Base-by-base conservation (phyloP, 2,888 invertebrate genomes). In the Morpho deidamia region DNA sequence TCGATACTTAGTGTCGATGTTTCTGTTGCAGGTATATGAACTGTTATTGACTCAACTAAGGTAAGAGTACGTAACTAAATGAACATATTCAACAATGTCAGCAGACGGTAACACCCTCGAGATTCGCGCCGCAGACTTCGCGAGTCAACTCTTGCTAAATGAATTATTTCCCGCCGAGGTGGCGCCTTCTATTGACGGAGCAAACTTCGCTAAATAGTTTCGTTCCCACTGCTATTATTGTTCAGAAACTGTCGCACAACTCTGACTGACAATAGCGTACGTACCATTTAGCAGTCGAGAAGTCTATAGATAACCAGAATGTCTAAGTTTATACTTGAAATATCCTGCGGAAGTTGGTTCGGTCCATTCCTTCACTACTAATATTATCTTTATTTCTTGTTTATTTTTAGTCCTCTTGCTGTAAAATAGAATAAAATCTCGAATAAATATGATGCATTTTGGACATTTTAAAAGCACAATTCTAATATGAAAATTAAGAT, bases 141-240 rank as follows among this genome's bases (percentile, higher is more conserved):
- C 74, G 70, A 73, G 72, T 78, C 79, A 83, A 82, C 81, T 83
- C 76, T 59, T 64, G 61, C 75, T 87, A 86, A 87, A 86, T 87
- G 83, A 87, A 87, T 88, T 88, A 88, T 83, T 80, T 74, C 72
- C 78, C 80, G 76, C 63, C 74, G 71, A 76, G 77, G 78, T 81
- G 82, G 77, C 82, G 80, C 78, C 78, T 74, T 74, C 78, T 88
- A 86, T 87, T 86, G 87, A 85, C 83, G 76, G 67, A 78, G 78
- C 70, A 79, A 87, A 86, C 83, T 87, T 76, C 65, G 74, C 86
- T 87, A 85, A 88, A 87, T 84, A 87, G 87, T 87, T 87, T 82
- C 80, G 81, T 86, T 85, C 79, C 79, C 81, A 74, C 76, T 73
- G 74, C 83, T 76, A 83, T 85, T 86, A 83, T 87, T 84, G 85